Base-by-base conservation (phyloP, 2,888 invertebrate genomes). In the Pomacea canaliculata region DNA sequence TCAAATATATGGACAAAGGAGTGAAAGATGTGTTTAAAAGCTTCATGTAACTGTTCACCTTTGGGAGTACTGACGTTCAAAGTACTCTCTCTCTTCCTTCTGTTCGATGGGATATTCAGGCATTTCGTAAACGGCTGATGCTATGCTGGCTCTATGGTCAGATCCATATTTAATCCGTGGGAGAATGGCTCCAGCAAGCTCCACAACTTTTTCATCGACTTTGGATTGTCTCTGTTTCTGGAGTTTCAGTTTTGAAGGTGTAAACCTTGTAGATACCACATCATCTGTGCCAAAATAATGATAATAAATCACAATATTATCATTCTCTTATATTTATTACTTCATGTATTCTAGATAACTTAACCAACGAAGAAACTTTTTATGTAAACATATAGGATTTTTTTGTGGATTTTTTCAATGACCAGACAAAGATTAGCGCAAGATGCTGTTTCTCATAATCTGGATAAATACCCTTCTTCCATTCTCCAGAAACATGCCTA, bases 41-140 rank as follows among this genome's bases (percentile, higher is more conserved):
- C 23, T 23, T 23, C 4, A 37, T 37, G 37, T 37, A 37, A 56
- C 16, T 56, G 10, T 62, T 65, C 23, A 81, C 81, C 78, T 81
- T 60, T 71, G 67, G 18, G 77, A 77, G 18, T 85, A 81, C 71
- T 87, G 85, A 59, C 88, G 80, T 74, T 88, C 87, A 78, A 88
- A 84, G 70, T 89, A 86, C 27, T 83, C 84, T 59, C 86, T 83
- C 63, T 80, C 82, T 77, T 89, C 87, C 27, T 82, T 82, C 74
- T 86, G 85, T 90, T 99, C 98, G 87, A 99, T 99, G 66, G 99
- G 99, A 91, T 98, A 98, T 92, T 98, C 97, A 0, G 98, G 97
- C 65, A 98, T 96, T 92, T 99, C 98, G 90, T 98, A 99, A 0
- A 98, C 97, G 12, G 98, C 97, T 8, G 97, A 97, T 83, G 97